Evolutionary conservation across 2,888 invertebrate species (phyloP), one percentile per base, ranked within the genome.

Genomic region (Taphrorychus bicolor): DNA sequence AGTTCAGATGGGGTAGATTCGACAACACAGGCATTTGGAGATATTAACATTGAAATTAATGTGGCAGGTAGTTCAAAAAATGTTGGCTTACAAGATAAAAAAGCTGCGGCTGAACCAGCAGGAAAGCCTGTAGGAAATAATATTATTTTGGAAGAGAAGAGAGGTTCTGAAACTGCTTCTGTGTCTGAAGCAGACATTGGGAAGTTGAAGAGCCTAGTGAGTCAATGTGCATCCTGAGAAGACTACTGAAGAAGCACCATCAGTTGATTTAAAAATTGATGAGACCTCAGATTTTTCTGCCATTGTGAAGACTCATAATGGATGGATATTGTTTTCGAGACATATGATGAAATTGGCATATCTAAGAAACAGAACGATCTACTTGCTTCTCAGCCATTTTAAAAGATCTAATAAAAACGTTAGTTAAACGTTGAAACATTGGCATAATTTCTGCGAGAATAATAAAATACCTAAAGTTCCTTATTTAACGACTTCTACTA

Each of bases 291-390:
- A n/a, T n/a, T n/a, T n/a, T 32, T 73, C 49, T 41, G 57, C 42
- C 71, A 69, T 16, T 5, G 70, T 69, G 51, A 71, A 74, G 24
- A 59, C 70, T 11, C 71, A 70, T 14, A 74, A 76, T 74, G 76
- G 74, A 73, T 73, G 18, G 75, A 73, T 42, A 64, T 41, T 2
- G 54, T 18, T 9, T 41, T 45, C 23, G 42, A 22, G 21, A 21
- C n/a, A n/a, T n/a, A n/a, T n/a, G n/a, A n/a, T n/a, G n/a, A n/a
- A n/a, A n/a, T n/a, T n/a, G n/a, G n/a, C n/a, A n/a, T n/a, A n/a
- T n/a, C n/a, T n/a, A n/a, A n/a, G n/a, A n/a, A n/a, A n/a, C n/a
- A n/a, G n/a, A n/a, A n/a, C n/a, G n/a, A n/a, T n/a, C n/a, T n/a
- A n/a, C n/a, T n/a, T n/a, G n/a, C n/a, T n/a, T n/a, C n/a, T n/a